phyloP scores from a whole-genome alignment of 2,888 invertebrate species.

The Strigamia transsilvanica region DNA sequence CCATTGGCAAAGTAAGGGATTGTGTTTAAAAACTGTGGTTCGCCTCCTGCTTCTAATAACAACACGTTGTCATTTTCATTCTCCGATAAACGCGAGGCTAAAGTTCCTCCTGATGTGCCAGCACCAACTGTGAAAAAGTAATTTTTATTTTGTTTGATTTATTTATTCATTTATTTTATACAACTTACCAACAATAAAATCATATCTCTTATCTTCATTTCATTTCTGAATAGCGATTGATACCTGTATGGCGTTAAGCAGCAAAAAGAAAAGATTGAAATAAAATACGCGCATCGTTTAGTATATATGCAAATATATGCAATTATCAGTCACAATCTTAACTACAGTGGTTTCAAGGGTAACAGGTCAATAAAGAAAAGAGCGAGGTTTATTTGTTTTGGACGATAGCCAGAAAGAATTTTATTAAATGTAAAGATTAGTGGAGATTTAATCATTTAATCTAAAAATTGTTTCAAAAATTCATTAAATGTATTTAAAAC shows the following conservation, averaged over 20 bases:
- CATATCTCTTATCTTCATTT: neutral
- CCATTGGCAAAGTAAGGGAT: constrained; percentile 74
- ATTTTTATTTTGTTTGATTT: neutral
- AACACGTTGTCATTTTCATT: constrained; percentile 65
- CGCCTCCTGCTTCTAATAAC: constrained; percentile 76
- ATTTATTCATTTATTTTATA: neutral
- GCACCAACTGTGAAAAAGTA: constrained; percentile 70
- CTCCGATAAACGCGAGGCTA: constrained; percentile 67
- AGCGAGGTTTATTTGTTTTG: no score
- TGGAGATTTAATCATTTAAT: no score
- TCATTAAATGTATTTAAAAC: no score
- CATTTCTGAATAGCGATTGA: neutral
- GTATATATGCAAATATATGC: no score
- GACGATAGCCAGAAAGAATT: no score
- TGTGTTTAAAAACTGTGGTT: constrained; percentile 72
- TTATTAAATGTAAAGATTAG: no score
- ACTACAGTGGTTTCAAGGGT: no score
- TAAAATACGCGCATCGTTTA: neutral
- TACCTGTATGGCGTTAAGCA: neutral
- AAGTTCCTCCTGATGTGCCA: constrained; percentile 73
- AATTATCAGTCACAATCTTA: no score
- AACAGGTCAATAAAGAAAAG: no score
- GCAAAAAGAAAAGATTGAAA: neutral
- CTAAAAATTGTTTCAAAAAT: no score
- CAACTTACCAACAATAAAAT: constrained; percentile 11